Evolutionary conservation across 2,797 vertebrate genomes (phyloP).

Genomic region (Hapalemur alaotrensis): DNA sequence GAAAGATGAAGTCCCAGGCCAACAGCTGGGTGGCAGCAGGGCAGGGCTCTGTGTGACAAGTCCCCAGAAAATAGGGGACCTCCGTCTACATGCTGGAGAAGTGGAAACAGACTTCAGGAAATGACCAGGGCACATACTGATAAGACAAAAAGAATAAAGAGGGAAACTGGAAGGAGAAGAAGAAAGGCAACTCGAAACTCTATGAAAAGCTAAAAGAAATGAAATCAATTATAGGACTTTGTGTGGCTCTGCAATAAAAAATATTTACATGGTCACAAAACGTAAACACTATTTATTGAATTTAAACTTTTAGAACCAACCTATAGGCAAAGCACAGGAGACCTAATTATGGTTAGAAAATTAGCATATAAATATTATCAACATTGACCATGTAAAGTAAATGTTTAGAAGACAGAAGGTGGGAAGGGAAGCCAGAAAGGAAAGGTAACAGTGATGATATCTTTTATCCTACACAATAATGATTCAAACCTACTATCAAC

Average conservation of each 20-base stretch:
- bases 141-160: background rate
- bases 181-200: background rate
- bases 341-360: background rate
- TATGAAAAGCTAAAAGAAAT: background rate
- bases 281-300: background rate
- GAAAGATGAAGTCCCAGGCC: too few species aligned
- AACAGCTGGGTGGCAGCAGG: background rate
- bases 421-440: background rate
- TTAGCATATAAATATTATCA: background rate
- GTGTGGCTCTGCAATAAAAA: background rate
- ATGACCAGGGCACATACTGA: background rate
- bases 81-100: background rate
- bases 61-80: background rate
- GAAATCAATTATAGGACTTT: background rate
- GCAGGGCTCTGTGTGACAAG: background rate
- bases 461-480: background rate
- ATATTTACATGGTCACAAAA: background rate
- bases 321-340: background rate
- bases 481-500: background rate
- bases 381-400: background rate
- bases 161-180: background rate
- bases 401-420: background rate
- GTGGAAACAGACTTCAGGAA: background rate
- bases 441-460: background rate
- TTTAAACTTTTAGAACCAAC: background rate